Conservation (phyloP, 2,797 vertebrate species). For the Gallirallus australis region DNA sequence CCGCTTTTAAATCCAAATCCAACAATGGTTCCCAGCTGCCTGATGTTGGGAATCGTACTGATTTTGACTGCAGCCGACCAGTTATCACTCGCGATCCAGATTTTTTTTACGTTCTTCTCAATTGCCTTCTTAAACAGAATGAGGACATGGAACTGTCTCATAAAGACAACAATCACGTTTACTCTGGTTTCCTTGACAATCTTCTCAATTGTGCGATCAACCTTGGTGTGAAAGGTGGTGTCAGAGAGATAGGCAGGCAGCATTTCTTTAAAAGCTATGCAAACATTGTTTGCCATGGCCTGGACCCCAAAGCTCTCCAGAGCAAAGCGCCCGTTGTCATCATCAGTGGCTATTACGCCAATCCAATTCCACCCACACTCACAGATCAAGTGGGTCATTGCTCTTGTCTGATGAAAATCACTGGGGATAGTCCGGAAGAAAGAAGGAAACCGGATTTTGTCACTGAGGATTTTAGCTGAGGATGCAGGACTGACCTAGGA, state of each 20-base stretch:
- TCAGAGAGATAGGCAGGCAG: conserved; percentile 83
- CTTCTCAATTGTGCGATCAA: conserved; percentile 75
- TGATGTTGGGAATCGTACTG: conserved; percentile 75
- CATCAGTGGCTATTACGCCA: conserved; percentile 86
- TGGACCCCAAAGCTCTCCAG: conserved; percentile 83
- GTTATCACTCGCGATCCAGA: conserved; percentile 90
- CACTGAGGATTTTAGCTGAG: conserved; percentile 88
- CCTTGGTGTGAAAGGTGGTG: conserved; percentile 61
- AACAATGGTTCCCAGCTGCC: conserved; percentile 83
- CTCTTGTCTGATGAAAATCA: conserved; percentile 87
- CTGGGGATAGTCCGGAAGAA: conserved; percentile 90
- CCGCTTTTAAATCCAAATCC: conserved; percentile 89
- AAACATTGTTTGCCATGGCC: conserved; percentile 80
- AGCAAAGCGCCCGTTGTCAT: conserved; percentile 87
- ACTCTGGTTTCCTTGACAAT: conserved; percentile 82
- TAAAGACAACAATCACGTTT: conserved; percentile 88
- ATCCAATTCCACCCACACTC: conserved; percentile 88
- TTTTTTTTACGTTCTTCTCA: conserved; percentile 77
- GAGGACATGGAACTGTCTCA: conserved; percentile 82
- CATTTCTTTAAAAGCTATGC: conserved; percentile 87
- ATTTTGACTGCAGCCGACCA: conserved; percentile 84
- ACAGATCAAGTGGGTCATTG: conserved; percentile 86
- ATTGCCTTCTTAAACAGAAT: conserved; percentile 78
- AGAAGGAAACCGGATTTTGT: conserved; percentile 88
- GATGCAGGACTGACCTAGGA: conserved; percentile 90